phyloP scores from a whole-genome alignment of 1,140 invertebrate species.

The Brevipalpus yothersi region DNA sequence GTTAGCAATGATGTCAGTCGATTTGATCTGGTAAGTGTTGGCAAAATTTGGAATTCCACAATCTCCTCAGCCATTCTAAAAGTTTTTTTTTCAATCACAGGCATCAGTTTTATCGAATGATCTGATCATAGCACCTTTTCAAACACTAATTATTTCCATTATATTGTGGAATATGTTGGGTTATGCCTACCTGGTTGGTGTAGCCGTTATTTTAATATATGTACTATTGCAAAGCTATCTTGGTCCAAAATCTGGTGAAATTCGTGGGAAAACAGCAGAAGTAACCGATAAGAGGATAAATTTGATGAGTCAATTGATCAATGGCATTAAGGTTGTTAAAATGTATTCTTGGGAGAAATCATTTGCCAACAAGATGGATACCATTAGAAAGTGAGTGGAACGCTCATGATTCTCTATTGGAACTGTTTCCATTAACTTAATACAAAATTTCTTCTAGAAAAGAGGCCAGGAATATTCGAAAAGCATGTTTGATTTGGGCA shows the following conservation, averaged over 20 bases:
- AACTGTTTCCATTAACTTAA: background rate
- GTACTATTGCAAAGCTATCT: constrained; percentile 22
- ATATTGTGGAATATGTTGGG: constrained; percentile 15
- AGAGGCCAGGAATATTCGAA: constrained; percentile 40
- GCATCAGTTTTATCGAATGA: background rate
- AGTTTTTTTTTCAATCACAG: background rate
- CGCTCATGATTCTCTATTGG: constrained; percentile 25
- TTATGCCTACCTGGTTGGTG: constrained; percentile 20
- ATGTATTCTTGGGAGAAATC: constrained; percentile 53
- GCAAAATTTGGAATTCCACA: background rate
- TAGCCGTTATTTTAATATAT: constrained; percentile 21
- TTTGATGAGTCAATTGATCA: constrained; percentile 78
- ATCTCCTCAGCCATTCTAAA: background rate
- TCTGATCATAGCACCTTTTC: constrained; percentile 40
- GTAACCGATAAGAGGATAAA: constrained; percentile 4
- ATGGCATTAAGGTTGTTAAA: constrained; percentile 56
- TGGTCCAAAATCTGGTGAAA: constrained; percentile 15
- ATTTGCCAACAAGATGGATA: constrained; percentile 35
- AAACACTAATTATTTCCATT: constrained; percentile 26
- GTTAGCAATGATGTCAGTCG: constrained; percentile 47
- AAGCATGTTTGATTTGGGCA: constrained; percentile 37
- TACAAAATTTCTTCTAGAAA: constrained; percentile 18
- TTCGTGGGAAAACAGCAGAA: background rate
- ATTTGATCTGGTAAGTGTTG: constrained; percentile 8
- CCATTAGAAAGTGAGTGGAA: constrained; percentile 21